These are phyloP conservation scores for Lepidothrix coronata DNA, from an alignment of 2,113 vertebrate species.

Conservation along the genomic window DNA sequence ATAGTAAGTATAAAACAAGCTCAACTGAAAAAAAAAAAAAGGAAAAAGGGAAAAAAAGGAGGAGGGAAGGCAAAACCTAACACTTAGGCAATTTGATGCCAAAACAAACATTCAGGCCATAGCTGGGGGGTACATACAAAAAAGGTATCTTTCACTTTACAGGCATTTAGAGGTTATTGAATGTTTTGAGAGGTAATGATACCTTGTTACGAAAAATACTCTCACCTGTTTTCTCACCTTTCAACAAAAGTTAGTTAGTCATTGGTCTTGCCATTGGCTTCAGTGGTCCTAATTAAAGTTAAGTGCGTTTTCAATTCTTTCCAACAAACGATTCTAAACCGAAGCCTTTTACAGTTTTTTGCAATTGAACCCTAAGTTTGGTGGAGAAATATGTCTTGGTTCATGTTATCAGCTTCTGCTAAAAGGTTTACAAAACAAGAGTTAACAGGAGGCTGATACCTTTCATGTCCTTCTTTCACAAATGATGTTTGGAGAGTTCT, in stretches of 20 bases:
- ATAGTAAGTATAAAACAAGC: neutral
- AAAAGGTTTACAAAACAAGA: neutral
- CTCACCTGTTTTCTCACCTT: neutral
- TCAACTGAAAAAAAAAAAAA: neutral
- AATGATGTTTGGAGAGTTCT: slow-evolving; percentile 5
- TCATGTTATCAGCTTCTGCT: neutral
- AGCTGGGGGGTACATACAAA: neutral
- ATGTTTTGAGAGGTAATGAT: neutral
- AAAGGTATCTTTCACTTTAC: neutral
- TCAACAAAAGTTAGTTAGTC: neutral
- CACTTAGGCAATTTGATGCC: neutral
- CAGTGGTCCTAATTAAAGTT: neutral
- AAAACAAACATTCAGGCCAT: neutral
- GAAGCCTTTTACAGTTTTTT: neutral
- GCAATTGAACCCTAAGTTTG: neutral
- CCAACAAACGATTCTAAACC: neutral
- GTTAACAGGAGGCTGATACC: neutral
- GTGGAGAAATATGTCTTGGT: neutral
- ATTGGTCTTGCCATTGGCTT: neutral
- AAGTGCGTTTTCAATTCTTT: neutral
- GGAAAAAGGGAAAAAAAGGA: neutral
- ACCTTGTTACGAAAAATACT: neutral
- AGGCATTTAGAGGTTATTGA: neutral
- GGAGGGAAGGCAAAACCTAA: neutral
- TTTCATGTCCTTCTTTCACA: neutral